Evolutionary conservation across 2,888 invertebrate genomes (phyloP), one percentile per base, ranked within the genome.

Genomic region (Amphimallon solstitiale): DNA sequence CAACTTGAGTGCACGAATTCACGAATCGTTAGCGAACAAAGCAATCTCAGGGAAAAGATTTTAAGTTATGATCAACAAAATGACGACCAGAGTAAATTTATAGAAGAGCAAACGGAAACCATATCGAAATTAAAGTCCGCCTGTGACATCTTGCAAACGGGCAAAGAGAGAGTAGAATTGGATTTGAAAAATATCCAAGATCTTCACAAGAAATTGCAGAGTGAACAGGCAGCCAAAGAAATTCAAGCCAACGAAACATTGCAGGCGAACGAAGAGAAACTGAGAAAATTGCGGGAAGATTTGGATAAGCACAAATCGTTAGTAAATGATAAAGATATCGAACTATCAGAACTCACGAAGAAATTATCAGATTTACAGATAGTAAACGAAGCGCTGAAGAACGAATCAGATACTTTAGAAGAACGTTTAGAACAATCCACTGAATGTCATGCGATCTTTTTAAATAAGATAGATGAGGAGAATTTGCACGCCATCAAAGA

Each of bases 61-160:
- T 59, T 17, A 6, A 23, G 43, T 29, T 59, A 45, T 34, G 23
- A 43, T 43, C 43, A 59, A 7, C 43, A 59, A 15, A 34, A 9
- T 65, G 45, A 23, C n/a, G 12, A 37, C 2, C 38, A 59, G 23
- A 29, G 49, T 17, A 38, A 60, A 29, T 40, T 60, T 15, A 19
- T 40, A 14, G 37, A 59, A 7, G 43, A 63, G 35, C 64, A 66
- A 54, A 62, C 68, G 43, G 63, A 49, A 9, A 70, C 65, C 17
- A 62, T 73, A 10, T 63, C 70, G 2, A 69, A 73, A 63, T 59
- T 74, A 29, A 68, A 71, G 63, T 70, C 71, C 17, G 72, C 74
- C 6, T 60, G 63, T 35, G 70, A 71, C 48, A 71, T 74, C 46
- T 67, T 75, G 17, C 73, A 72, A 63, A 72, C 73, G 0, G 73